phyloP scores from a whole-genome alignment of 1,140 invertebrate genomes.

The Papilio aristodemus region DNA sequence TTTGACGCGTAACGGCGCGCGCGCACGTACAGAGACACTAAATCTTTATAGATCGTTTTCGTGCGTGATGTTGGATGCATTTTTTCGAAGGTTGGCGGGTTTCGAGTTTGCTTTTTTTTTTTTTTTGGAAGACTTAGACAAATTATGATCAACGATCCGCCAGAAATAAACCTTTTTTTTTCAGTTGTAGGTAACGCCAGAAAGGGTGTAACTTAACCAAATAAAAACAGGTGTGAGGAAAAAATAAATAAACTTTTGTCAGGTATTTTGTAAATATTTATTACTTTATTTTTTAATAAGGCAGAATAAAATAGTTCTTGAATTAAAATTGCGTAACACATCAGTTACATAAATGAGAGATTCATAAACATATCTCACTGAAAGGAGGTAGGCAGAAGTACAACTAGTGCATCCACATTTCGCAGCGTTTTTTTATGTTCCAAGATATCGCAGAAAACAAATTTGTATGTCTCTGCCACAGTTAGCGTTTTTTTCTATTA shows the following conservation, averaged over 20 bases:
- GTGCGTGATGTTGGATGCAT: conserved; percentile 61
- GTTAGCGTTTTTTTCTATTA: no score
- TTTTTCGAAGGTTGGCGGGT: conserved; percentile 43
- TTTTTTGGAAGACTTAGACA: conserved; percentile 32
- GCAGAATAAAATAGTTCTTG: no score
- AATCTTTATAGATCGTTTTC: conserved; percentile 71
- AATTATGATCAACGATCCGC: conserved; percentile 42
- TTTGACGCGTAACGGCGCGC: conserved; percentile 38
- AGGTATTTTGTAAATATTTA: neutral
- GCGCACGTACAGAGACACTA: conserved; percentile 50
- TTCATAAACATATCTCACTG: no score
- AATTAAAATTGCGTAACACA: no score
- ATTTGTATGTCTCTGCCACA: no score
- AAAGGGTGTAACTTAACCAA: conserved; percentile 21
- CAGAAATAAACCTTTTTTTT: conserved; percentile 33
- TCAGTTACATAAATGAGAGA: no score
- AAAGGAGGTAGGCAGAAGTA: no score
- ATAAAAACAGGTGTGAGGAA: neutral
- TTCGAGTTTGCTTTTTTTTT: conserved; percentile 29
- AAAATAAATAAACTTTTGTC: neutral
- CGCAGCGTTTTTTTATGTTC: no score
- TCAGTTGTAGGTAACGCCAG: conserved; percentile 1
- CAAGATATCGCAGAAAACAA: no score
- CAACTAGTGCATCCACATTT: no score
- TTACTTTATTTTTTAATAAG: no score